A percentile compares a stretch with the other conserved stretches of the same genome.
These are phyloP conservation scores for Cenopis cana DNA, from an alignment of 2,888 invertebrate species.

Conservation along the genomic window DNA sequence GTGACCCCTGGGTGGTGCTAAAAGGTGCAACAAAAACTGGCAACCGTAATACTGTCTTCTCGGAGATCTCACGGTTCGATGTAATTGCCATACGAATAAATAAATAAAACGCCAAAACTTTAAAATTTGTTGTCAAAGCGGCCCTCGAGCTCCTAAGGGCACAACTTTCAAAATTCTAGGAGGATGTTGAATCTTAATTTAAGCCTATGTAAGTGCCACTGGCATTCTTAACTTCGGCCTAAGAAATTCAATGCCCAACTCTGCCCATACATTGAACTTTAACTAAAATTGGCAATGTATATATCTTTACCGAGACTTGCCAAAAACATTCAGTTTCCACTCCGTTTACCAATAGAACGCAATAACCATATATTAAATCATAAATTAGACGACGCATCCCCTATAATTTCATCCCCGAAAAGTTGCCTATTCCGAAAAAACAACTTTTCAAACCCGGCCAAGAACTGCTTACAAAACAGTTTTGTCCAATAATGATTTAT, in stretches of 20 bases:
- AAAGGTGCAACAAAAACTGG: too few species aligned
- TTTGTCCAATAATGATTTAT: conserved; percentile 39
- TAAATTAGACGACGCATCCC: conserved; percentile 24
- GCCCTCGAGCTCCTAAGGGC: too few species aligned
- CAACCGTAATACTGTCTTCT: too few species aligned
- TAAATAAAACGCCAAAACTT: too few species aligned
- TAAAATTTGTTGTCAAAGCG: too few species aligned
- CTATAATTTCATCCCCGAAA: conserved; percentile 15
- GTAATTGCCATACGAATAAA: too few species aligned
- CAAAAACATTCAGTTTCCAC: conserved; percentile 14
- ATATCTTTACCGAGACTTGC: conserved; percentile 3
- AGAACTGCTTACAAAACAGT: conserved; percentile 33
- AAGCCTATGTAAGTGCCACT: neutral
- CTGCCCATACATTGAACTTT: neutral
- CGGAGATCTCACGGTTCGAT: too few species aligned
- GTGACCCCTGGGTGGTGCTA: too few species aligned
- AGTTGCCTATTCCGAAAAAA: conserved; percentile 31
- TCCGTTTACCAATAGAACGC: conserved; percentile 14
- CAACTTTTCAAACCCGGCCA: conserved; percentile 29
- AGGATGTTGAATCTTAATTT: neutral
- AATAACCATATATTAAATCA: conserved; percentile 35
- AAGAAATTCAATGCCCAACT: conserved; percentile 2
- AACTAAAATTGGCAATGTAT: conserved; percentile 15
- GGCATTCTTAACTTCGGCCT: neutral
- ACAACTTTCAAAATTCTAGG: too few species aligned